A percentile compares a stretch with the other conserved stretches of the same genome.
Evolutionary conservation across 2,797 vertebrate genomes (phyloP).

Genomic region (Mormyrops boulengeri): DNA sequence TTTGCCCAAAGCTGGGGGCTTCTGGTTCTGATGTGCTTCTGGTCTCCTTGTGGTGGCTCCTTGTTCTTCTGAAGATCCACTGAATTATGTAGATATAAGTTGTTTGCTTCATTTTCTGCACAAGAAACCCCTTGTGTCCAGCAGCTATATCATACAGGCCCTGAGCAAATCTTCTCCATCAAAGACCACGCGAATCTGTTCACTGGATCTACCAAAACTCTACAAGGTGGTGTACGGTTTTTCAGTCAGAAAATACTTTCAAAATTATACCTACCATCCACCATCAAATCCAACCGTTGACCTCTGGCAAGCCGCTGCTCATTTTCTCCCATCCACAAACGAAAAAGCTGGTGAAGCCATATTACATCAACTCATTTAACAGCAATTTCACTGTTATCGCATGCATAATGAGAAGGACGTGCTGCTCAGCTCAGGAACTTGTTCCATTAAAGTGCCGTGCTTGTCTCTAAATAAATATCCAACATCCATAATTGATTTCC

Average conservation of each 20-base stretch:
- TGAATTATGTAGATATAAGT: background rate
- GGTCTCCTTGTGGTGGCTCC: background rate
- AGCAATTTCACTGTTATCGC: slow-evolving; percentile 49
- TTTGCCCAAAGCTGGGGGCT: background rate
- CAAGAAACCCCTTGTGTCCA: slow-evolving; percentile 44
- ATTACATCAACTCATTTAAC: slow-evolving; percentile 51
- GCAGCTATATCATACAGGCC: background rate
- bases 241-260: background rate
- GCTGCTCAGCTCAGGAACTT: slow-evolving; percentile 37
- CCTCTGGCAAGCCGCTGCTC: slow-evolving; percentile 50
- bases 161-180: background rate
- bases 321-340: slow-evolving; percentile 58
- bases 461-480: slow-evolving; percentile 50
- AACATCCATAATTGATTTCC: slow-evolving; percentile 38
- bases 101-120: slow-evolving; percentile 35
- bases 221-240: background rate
- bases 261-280: background rate
- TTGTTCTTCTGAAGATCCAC: background rate
- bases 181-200: background rate
- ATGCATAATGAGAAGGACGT: slow-evolving; percentile 44
- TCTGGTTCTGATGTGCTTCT: background rate
- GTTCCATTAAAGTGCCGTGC: slow-evolving; percentile 41
- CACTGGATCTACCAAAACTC: background rate
- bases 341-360: slow-evolving; percentile 47
- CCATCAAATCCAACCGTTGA: slow-evolving; percentile 32